Base-by-base conservation (phyloP, 2,888 invertebrate species). In the Apotomis capreana region DNA sequence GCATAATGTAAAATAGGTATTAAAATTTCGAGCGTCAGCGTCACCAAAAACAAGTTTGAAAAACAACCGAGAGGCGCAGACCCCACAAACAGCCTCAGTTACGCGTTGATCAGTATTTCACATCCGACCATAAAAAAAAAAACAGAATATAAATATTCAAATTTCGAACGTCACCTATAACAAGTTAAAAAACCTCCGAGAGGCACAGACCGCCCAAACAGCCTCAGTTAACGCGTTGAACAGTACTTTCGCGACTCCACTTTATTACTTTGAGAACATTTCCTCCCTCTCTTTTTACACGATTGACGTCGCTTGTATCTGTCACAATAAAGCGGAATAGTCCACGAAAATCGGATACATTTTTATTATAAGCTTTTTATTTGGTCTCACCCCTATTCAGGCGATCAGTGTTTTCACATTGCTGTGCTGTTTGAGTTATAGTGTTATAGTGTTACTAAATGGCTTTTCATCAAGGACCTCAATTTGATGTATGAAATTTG, bases 291-390 rank as follows among this genome's bases (percentile, higher is more conserved):
- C 65, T 74, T 74, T 74, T 75, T 68, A 64, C 55, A 60, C 55
- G 74, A 69, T 46, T 75, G 74, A 73, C 72, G 70, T 74, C 75
- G 72, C 69, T 69, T 60, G 57, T 69, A 65, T 73, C 70, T 72
- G 74, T 74, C 72, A 69, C 72, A 73, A 74, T 73, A 74, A 74
- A 72, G 58, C 55, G 55, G 49, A 44, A 37, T 40, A 46, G 55
- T 15, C 65, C 54, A 12, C n/a, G 55, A 57, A 65, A 65, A 55
- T 65, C 55, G 57, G 65, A 10, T 49, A 65, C 55, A 65, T 65
- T 65, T 65, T 65, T 57, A 26, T 65, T 65, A 65, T 57, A 55
- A 46, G 26, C 26, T 55, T 57, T 65, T 57, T 65, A 65, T 65
- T 65, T 65, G n/a, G 44, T 37, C 52, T 54, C 64, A 13, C 40